phyloP scores from a whole-genome alignment of 2,113 vertebrate species.

The Phalacrocorax aristotelis region DNA sequence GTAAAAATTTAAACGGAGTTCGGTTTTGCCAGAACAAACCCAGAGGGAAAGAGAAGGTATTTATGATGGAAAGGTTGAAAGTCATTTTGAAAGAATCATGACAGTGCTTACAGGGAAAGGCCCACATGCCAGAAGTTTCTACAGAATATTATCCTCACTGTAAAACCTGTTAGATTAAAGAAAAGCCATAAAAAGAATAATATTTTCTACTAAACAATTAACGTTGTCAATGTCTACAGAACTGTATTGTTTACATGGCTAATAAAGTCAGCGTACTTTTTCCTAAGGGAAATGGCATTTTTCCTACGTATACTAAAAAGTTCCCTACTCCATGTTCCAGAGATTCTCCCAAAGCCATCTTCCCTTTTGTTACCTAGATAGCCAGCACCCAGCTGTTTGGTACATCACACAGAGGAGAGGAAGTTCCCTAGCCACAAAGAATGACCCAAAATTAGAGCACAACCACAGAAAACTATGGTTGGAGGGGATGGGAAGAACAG shows the following conservation, averaged over 20 bases:
- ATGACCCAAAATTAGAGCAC: not conserved
- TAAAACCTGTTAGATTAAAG: not conserved
- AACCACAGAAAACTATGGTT: not conserved
- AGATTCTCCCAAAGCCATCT: not conserved
- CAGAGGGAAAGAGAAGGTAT: not conserved
- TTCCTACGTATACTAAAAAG: not conserved
- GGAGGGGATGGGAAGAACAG: not conserved
- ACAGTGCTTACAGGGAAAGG: not conserved
- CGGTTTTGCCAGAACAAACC: not conserved
- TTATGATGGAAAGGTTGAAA: not conserved
- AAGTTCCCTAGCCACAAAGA: not conserved
- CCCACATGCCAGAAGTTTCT: not conserved
- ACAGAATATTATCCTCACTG: not conserved
- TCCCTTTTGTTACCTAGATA: not conserved
- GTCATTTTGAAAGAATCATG: not conserved
- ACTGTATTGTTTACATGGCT: not conserved
- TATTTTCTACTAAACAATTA: not conserved
- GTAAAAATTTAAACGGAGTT: not conserved
- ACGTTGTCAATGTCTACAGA: not conserved
- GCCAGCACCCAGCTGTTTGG: not conserved
- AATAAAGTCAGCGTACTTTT: not conserved
- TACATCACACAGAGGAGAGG: fast-evolving
- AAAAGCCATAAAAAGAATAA: not conserved
- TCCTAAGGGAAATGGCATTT: not conserved
- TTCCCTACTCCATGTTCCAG: not conserved